These are phyloP conservation scores for Pachymerium ferrugineum DNA, from an alignment of 2,888 invertebrate genomes.

Conservation along the genomic window DNA sequence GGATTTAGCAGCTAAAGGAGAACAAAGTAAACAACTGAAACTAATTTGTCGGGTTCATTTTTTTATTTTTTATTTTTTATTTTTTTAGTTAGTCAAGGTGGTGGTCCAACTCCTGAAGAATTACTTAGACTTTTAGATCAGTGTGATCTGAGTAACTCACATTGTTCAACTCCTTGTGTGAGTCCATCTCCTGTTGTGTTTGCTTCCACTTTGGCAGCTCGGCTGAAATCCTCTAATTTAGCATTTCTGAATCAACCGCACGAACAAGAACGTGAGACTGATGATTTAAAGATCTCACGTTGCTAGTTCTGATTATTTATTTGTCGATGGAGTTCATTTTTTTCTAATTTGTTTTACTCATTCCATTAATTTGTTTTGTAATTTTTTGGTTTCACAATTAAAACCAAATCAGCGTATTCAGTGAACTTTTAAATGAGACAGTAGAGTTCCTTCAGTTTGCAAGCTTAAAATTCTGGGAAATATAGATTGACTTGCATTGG, in stretches of 20 bases:
- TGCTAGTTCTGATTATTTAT: too few relatives aligned
- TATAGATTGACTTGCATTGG: too few relatives aligned
- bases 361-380: too few relatives aligned
- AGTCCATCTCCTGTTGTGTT: slow-evolving; percentile 63
- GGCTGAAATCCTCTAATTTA: slow-evolving; percentile 48
- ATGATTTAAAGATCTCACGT: slow-evolving; percentile 33
- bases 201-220: slow-evolving; percentile 46
- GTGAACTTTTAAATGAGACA: too few relatives aligned
- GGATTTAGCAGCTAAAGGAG: slow-evolving; percentile 60
- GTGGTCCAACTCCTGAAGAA: slow-evolving; percentile 90
- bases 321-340: too few relatives aligned
- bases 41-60: background rate
- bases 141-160: slow-evolving; percentile 81
- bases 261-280: slow-evolving; percentile 36
- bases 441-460: too few relatives aligned
- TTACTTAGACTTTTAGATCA: slow-evolving; percentile 84
- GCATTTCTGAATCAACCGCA: slow-evolving; percentile 42
- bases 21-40: slow-evolving; percentile 48
- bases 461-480: too few relatives aligned
- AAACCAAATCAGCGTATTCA: too few relatives aligned
- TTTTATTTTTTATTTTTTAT: background rate
- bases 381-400: too few relatives aligned
- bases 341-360: too few relatives aligned
- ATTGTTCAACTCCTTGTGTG: slow-evolving; percentile 70
- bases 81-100: slow-evolving; percentile 58